Conservation (phyloP, 1,140 invertebrate species). For the Melipona quadrifasciata region DNA sequence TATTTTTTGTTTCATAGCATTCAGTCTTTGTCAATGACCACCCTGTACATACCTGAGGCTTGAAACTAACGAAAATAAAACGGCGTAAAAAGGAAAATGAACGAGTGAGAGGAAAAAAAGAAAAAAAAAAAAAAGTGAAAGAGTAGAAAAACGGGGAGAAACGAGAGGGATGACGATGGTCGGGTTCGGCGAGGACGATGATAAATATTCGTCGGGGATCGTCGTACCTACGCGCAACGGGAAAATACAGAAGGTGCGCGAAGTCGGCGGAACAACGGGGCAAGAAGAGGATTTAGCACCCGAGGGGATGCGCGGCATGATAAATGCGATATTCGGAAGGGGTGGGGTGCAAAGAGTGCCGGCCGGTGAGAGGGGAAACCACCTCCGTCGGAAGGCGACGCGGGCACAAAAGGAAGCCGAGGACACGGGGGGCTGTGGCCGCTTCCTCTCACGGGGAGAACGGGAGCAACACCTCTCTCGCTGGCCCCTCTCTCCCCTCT, state of each 20-base stretch:
- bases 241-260: constrained; percentile 31
- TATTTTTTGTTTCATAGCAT: too few relatives aligned
- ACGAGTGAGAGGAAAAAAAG: neutral
- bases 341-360: constrained; percentile 8
- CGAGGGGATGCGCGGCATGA: constrained; percentile 53
- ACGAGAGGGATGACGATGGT: neutral
- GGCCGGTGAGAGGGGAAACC: neutral
- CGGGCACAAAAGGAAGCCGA: constrained; percentile 25
- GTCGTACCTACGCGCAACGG: constrained; percentile 51
- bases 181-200: constrained; percentile 39
- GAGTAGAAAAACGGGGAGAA: neutral
- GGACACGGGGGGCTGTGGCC: neutral
- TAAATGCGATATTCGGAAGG: constrained; percentile 63
- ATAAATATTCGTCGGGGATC: constrained; percentile 60
- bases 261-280: constrained; percentile 21
- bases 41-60: too few relatives aligned
- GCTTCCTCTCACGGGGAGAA: neutral
- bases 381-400: constrained; percentile 35
- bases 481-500: too few relatives aligned
- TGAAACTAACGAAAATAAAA: too few relatives aligned
- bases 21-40: too few relatives aligned
- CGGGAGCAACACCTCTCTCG: neutral
- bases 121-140: neutral
- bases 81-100: neutral
- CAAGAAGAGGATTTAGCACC: constrained; percentile 47